These are phyloP conservation scores for Barnardius zonarius DNA, from an alignment of 2,113 vertebrate species.

Conservation along the genomic window DNA sequence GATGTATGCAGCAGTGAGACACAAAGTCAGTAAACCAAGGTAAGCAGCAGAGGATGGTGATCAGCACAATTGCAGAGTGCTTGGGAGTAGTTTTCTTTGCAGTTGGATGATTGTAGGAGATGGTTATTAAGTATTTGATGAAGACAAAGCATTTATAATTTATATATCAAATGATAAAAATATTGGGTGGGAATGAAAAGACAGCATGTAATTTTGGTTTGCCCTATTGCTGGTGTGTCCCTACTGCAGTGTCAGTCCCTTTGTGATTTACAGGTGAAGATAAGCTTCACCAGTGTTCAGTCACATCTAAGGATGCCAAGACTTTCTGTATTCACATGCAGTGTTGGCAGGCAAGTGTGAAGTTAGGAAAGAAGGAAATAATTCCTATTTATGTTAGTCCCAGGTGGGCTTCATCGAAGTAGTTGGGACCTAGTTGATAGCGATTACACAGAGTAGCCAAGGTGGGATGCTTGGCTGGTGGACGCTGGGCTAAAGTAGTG, in stretches of 20 bases:
- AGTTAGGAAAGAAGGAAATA: neutral
- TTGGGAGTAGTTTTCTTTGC: neutral
- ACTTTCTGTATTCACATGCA: neutral
- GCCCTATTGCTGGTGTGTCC: accelerated
- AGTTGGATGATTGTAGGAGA: neutral
- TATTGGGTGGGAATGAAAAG: neutral
- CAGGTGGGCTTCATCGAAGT: neutral
- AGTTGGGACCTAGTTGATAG: neutral
- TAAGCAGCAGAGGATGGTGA: neutral
- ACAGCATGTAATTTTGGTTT: neutral
- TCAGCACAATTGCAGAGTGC: neutral
- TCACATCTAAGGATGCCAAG: neutral
- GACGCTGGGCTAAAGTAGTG: neutral
- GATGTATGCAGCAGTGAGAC: neutral
- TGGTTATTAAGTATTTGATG: neutral
- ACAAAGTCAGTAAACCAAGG: neutral
- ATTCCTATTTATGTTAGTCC: neutral
- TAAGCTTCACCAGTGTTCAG: accelerated
- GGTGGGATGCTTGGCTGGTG: neutral
- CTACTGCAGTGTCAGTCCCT: neutral
- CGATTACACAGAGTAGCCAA: neutral
- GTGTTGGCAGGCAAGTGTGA: neutral
- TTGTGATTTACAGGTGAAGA: neutral
- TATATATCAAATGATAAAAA: neutral
- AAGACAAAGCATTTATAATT: neutral